Conservation (phyloP, 2,797 vertebrate genomes). For the Typhlichthys subterraneus region DNA sequence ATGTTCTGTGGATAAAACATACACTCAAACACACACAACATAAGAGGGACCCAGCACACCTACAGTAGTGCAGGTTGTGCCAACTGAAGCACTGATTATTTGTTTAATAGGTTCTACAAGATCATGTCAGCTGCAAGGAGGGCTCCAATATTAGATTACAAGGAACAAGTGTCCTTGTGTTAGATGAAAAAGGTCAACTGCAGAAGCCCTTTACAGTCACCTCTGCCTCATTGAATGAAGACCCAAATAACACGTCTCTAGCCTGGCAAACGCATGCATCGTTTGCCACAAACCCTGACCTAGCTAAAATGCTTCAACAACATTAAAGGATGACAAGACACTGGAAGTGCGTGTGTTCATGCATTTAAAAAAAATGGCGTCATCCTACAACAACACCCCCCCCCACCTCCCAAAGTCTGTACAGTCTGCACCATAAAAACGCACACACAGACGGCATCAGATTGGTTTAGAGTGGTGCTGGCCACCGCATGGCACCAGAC, state of each 20-base stretch:
- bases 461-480: slow-evolving; percentile 71
- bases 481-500: slow-evolving; percentile 75
- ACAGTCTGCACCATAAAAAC: too few relatives aligned
- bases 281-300: slow-evolving; percentile 62
- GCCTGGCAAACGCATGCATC: slow-evolving; percentile 53
- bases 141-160: slow-evolving; percentile 20
- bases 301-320: slow-evolving; percentile 70
- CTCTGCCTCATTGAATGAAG: slow-evolving; percentile 53
- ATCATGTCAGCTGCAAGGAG: not conserved
- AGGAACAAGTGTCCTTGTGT: slow-evolving; percentile 16
- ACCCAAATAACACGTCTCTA: slow-evolving; percentile 58
- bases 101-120: not conserved
- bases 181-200: slow-evolving; percentile 5
- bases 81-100: slow-evolving; percentile 2
- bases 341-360: slow-evolving; percentile 38
- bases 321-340: slow-evolving; percentile 73
- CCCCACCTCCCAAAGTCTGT: not conserved
- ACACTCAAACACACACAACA: not conserved
- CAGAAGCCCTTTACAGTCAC: slow-evolving; percentile 26
- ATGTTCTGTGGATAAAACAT: not conserved
- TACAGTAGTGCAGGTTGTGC: not conserved
- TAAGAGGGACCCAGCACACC: not conserved
- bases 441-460: slow-evolving; percentile 27
- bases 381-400: slow-evolving; percentile 54
- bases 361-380: slow-evolving; percentile 63